Evolutionary conservation across 2,113 vertebrate species (phyloP).

Genomic region (Alligator mississippiensis): DNA sequence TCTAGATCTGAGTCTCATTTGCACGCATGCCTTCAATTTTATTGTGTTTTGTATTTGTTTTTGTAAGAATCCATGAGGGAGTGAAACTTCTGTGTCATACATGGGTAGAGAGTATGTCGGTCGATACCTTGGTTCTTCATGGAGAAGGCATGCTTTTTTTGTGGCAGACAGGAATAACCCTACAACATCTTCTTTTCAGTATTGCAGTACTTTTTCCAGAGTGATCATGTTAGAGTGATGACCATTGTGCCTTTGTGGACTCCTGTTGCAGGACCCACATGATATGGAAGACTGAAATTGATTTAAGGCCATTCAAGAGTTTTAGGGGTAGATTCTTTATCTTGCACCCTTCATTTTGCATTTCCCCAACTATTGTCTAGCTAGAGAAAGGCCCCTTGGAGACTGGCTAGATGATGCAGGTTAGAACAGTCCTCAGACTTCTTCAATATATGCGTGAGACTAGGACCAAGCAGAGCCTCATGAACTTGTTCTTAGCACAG

Average conservation of each 20-base stretch:
- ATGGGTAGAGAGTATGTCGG: background rate
- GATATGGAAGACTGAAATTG: background rate
- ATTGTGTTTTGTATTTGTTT: background rate
- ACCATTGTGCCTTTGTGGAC: background rate
- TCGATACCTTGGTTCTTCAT: background rate
- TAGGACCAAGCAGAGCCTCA: background rate
- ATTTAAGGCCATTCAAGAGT: background rate
- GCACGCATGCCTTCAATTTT: background rate
- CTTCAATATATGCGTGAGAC: background rate
- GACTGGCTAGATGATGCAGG: background rate
- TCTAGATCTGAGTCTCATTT: constrained; percentile 1
- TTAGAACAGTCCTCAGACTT: background rate
- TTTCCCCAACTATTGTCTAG: background rate
- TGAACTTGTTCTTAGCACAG: background rate
- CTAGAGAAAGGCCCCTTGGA: background rate
- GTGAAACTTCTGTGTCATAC: background rate
- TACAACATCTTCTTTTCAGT: background rate
- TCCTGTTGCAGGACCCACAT: background rate
- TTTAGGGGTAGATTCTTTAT: background rate
- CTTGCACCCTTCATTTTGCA: background rate
- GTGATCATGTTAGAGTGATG: background rate
- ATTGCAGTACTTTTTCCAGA: background rate
- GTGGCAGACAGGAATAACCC: background rate
- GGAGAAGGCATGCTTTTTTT: background rate
- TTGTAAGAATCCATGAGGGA: background rate